These are phyloP conservation scores for Cataglyphis livida DNA, from an alignment of 2,888 invertebrate genomes.

Conservation along the genomic window DNA sequence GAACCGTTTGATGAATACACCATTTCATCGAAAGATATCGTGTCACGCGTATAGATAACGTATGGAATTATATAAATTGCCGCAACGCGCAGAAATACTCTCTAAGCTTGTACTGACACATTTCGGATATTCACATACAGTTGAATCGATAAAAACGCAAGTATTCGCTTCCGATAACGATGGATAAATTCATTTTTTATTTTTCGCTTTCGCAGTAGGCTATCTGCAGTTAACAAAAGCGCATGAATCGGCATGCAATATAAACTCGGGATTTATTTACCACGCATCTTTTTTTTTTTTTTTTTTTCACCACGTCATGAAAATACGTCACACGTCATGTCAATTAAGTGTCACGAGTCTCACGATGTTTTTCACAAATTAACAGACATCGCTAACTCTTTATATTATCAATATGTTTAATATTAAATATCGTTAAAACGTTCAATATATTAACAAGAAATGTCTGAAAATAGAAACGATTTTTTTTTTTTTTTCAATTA, in stretches of 20 bases:
- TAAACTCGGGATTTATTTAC: slow-evolving; percentile 25
- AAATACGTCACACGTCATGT: slow-evolving; percentile 58
- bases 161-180: slow-evolving; percentile 16
- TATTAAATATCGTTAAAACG: not conserved
- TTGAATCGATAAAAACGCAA: not conserved
- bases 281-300: not conserved
- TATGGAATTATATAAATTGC: not conserved
- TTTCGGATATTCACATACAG: not conserved
- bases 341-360: slow-evolving; percentile 60
- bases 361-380: slow-evolving; percentile 20
- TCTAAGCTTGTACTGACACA: slow-evolving; percentile 4
- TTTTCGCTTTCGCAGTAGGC: slow-evolving; percentile 2
- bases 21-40: not conserved
- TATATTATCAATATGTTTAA: slow-evolving; percentile 16
- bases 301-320: slow-evolving; percentile 51
- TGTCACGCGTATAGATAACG: not conserved
- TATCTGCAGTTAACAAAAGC: slow-evolving; percentile 20
- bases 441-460: slow-evolving; percentile 27
- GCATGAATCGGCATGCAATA: not conserved
- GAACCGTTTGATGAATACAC: not conserved
- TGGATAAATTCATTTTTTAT: slow-evolving; percentile 26
- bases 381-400: slow-evolving; percentile 3
- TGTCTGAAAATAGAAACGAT: not conserved
- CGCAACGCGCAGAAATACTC: not conserved
- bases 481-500: slow-evolving; percentile 12